Evolutionary conservation across 2,797 vertebrate genomes (phyloP), one percentile per base, ranked within the genome.

Genomic region (Epinephelus malabaricus): DNA sequence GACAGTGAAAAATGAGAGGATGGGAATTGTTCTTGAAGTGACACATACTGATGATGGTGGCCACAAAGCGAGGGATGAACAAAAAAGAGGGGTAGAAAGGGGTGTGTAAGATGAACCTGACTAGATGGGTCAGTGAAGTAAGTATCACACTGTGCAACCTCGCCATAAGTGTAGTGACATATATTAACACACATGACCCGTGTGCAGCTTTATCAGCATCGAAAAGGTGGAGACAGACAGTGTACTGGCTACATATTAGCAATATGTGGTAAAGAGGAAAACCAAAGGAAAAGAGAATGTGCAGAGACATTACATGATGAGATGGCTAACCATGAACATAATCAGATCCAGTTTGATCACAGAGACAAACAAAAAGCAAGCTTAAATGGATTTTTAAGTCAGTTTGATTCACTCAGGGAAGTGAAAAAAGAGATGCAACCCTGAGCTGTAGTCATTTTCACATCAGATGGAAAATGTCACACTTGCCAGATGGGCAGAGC

Each of bases 1-100:
- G 87, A 89, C 90, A 87, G 71, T 90, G 92, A 90, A 81, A 88
- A 91, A 93, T 88, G 81, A 86, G 78, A 69, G 85, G 69, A 84
- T 69, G 67, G 82, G 69, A 81, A 79, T 78, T 83, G 85, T 84
- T 90, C 72, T 80, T 66, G 62, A 78, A 70, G 81, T 87, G 87
- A 91, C 88, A 89, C 72, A 78, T 71, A 77, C 74, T 78, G 86
- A 87, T 85, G 89, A 79, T 25, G 69, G 69, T 1, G 27, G 67
- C 72, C 6, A 7, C 15, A 5, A 78, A 82, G 84, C 4, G 17
- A 75, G 65, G 61, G 66, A 86, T 72, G 76, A 80, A 61, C 47
- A 19, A 62, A 78, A 74, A 73, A 70, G 50, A 63, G 38, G 58
- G 61, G 61, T 19, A 17, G 71, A 40, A 69, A 45, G 0, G 51